Base-by-base conservation (phyloP, 1,140 invertebrate species). In the Mya arenaria region DNA sequence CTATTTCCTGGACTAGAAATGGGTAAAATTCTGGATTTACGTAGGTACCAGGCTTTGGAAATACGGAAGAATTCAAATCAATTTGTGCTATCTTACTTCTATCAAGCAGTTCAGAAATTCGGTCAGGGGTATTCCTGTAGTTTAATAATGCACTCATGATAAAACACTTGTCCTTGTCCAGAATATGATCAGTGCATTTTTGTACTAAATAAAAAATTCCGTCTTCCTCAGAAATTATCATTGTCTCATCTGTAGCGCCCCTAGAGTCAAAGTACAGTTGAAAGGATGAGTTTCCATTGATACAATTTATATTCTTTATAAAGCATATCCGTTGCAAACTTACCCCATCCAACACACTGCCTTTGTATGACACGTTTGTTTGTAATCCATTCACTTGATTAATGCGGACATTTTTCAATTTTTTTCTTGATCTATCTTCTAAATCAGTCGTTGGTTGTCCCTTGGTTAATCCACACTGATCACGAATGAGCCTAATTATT, bases 1-100 rank as follows among this genome's bases (percentile, higher is more conserved):
- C 25, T n/a, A 81, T 62, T 32, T 66, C 36, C 60, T 69, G 56
- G 36, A 69, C 55, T n/a, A 81, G 37, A 56, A 81, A 81, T 15
- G 78, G 78, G 52, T 60, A 36, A 30, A 81, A 71, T 25, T 34
- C 23, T 48, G 58, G 41, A 15, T 56, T 34, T 10, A 81, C 55
- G 23, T 69, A 52, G 48, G 48, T 52, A n/a, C 48, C 48, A 52
- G 25, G 17, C 25, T 17, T 1, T 10, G 48, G 48, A 23, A 52
- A 52, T n/a, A 52, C 17, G 17, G 25, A n/a, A 52, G 19, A n/a
- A n/a, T 3, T 52, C 25, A 8, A 52, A 52, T 52, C 48, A 4
- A 52, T n/a, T n/a, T 17, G 48, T 52, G 48, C 17, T 52, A 52
- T 52, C 25, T 23, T 17, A 2, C 25, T 3, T 4, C 25, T 52